A percentile compares a stretch with the other conserved stretches of the same genome.
Evolutionary conservation across 2,113 vertebrate species (phyloP).

Genomic region (Trogon melanurus): DNA sequence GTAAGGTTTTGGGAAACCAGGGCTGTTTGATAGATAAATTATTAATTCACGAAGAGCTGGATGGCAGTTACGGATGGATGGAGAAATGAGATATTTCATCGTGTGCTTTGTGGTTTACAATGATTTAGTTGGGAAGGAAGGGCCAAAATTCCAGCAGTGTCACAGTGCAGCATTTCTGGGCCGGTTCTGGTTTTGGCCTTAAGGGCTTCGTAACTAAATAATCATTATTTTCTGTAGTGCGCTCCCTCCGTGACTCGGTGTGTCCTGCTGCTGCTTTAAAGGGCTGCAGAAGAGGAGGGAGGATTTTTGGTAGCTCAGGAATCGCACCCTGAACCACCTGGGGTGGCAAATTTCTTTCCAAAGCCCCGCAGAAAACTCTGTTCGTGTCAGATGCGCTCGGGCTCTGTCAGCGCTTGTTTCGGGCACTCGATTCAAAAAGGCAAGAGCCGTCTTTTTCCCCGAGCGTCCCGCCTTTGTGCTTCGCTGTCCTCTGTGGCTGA

Average conservation of each 20-base stretch:
- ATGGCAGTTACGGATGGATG: not conserved
- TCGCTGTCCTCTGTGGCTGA: accelerated
- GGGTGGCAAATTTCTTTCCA: not conserved
- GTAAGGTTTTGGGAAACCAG: not conserved
- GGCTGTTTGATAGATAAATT: not conserved
- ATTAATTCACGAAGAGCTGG: not conserved
- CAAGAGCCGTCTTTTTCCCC: accelerated
- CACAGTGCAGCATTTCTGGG: not conserved
- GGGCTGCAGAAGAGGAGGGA: not conserved
- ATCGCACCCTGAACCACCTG: not conserved
- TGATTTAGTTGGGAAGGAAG: not conserved
- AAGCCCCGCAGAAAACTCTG: not conserved
- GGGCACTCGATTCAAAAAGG: accelerated
- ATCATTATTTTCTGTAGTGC: not conserved
- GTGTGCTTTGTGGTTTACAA: not conserved
- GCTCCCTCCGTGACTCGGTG: not conserved
- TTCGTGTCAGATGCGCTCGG: not conserved
- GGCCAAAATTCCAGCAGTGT: not conserved
- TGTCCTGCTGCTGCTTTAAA: not conserved
- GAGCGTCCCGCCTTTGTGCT: accelerated
- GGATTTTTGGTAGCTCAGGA: not conserved
- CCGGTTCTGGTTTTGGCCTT: not conserved
- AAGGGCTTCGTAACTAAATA: not conserved
- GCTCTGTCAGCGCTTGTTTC: not conserved
- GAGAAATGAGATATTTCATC: not conserved